phyloP scores from a whole-genome alignment of 2,797 vertebrate species.

The Enteromius radiatus region DNA sequence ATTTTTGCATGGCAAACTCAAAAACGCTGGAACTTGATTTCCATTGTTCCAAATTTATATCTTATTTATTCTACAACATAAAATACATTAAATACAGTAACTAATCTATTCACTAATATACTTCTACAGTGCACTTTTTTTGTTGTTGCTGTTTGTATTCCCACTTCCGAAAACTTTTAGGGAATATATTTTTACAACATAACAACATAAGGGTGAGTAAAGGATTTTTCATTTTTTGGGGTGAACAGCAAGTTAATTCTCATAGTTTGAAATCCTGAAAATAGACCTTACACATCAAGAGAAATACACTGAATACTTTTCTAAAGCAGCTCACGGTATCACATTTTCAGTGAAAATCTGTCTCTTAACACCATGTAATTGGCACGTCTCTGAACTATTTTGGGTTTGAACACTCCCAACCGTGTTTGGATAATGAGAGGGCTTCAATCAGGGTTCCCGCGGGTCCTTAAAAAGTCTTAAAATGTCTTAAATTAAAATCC shows the following conservation, averaged over 20 bases:
- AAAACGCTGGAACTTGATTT: not conserved
- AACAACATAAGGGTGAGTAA: not conserved
- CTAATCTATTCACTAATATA: not conserved
- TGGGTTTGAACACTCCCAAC: slow-evolving; percentile 4
- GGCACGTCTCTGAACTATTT: slow-evolving; percentile 4
- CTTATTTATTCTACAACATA: not conserved
- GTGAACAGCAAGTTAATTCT: not conserved
- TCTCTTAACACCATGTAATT: slow-evolving; percentile 8
- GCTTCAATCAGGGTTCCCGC: too few relatives aligned
- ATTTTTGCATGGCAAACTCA: not conserved
- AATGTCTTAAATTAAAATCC: too few relatives aligned
- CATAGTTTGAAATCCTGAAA: not conserved
- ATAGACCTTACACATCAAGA: not conserved
- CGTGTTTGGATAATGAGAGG: slow-evolving; percentile 8
- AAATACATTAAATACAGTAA: not conserved
- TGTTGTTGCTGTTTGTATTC: not conserved
- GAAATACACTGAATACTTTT: not conserved
- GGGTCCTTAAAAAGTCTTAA: too few relatives aligned
- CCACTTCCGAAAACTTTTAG: not conserved
- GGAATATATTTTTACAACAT: too few relatives aligned
- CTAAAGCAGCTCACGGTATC: not conserved
- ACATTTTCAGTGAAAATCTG: not conserved
- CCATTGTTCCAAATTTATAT: not conserved
- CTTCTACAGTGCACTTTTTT: not conserved
- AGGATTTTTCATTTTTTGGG: not conserved